Evolutionary conservation across 2,113 vertebrate species (phyloP), one percentile per base, ranked within the genome.

Genomic region (Myotis brandtii): DNA sequence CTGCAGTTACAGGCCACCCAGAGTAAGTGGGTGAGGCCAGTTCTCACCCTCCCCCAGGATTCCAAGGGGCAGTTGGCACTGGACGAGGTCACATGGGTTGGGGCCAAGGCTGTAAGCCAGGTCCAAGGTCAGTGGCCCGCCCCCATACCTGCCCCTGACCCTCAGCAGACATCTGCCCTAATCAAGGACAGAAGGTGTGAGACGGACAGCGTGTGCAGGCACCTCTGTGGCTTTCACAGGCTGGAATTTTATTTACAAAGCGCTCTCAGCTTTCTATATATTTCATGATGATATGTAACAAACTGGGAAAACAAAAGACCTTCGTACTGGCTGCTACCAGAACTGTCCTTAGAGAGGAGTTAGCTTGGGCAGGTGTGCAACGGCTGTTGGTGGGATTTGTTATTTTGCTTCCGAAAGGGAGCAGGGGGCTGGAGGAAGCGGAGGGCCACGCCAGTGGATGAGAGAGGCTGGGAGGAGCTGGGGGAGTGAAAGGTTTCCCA

Each of bases 1-100:
- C 97, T 97, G 66, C 80, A 97, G 96, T 98, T 98, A 98, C 95
- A 91, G 97, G 97, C 89, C 94, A 59, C 86, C 91, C 97, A 98
- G 98, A 98, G 87, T 96, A 95, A 96, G 97, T 89, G 95, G 96
- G 96, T 96, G 92, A 97, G 66, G 73, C 91, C 98, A 99, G 98
- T 98, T 98, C 98, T 98, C 98, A 98, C 83, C 93, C 87, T 86
- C 82, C 96, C 97, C 94, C 86, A 92, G 88, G 93, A 95, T 85
- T 75, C 96, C 91, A 92, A 95, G 1, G 7, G 96, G 93, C 84
- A 96, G 97, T 62, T 95, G 96, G 95, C 97, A 89, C 16, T 1
- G 6, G 54, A 86, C 17, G 64, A 34, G 81, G 94, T 94, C 96
- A 93, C 37, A 37, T 70, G 40, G 37, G 37, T 77, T 69, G 66